Conservation (phyloP, 2,797 vertebrate genomes). For the Sarcophilus harrisii region DNA sequence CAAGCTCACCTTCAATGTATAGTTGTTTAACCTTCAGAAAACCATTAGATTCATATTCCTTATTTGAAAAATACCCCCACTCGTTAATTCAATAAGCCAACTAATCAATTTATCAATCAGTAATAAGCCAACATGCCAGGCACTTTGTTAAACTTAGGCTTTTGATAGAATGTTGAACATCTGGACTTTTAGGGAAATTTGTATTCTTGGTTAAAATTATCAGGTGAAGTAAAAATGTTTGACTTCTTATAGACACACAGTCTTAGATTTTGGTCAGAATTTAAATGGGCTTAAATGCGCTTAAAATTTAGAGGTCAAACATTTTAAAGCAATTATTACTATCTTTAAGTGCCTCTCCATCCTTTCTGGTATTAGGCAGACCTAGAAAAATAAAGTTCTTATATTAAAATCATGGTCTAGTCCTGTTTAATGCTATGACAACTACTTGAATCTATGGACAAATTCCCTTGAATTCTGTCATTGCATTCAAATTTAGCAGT, state of each 20-base stretch:
- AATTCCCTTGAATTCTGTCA: constrained; percentile 24
- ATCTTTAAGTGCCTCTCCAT: constrained; percentile 10
- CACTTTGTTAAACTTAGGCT: background rate
- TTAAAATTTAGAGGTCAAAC: constrained; percentile 23
- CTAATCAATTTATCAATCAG: background rate
- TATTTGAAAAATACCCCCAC: constrained; percentile 24
- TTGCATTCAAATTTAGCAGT: constrained; percentile 32
- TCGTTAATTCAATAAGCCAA: background rate
- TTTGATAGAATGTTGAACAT: constrained; percentile 3
- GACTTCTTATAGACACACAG: constrained; percentile 6
- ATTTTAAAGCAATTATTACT: constrained; percentile 31
- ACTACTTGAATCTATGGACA: constrained; percentile 17
- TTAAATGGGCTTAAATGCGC: constrained; percentile 47
- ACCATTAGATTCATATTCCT: background rate
- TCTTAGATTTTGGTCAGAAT: constrained; percentile 44
- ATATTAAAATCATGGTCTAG: constrained; percentile 17
- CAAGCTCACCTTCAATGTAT: constrained; percentile 19
- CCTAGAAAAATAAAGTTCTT: constrained; percentile 37
- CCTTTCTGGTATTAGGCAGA: constrained; percentile 8
- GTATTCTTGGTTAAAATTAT: constrained; percentile 55
- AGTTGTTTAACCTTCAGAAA: background rate
- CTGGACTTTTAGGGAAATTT: constrained; percentile 21
- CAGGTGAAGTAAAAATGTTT: constrained; percentile 37
- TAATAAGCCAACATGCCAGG: background rate
- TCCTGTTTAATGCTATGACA: background rate